Percentiles rank a stretch among this genome's conserved stretches.
Conservation (phyloP, 2,113 vertebrate genomes). For the Spheniscus mendiculus region DNA sequence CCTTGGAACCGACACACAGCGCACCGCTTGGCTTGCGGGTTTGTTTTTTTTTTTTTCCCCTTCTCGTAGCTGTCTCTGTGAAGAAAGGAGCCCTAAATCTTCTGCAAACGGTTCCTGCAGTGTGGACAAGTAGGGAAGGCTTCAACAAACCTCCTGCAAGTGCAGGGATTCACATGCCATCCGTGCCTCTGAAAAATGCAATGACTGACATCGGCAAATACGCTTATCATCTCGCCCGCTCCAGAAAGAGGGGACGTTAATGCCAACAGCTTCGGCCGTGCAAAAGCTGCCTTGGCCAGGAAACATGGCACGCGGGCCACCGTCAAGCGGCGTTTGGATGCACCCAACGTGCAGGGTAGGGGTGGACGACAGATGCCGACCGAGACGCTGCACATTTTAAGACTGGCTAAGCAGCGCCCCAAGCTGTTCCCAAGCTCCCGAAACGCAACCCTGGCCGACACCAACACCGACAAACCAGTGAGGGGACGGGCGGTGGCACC, state of each 20-base stretch:
- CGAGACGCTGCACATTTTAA: not conserved
- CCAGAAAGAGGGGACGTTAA: not conserved
- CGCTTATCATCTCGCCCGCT: not conserved
- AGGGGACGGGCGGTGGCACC: not conserved
- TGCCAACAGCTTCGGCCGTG: not conserved
- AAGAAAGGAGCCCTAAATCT: not conserved
- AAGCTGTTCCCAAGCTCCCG: not conserved
- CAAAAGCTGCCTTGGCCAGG: not conserved
- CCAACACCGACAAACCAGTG: fast-evolving
- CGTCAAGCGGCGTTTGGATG: not conserved
- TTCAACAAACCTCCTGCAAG: not conserved
- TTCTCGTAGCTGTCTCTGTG: not conserved
- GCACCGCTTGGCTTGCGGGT: not conserved
- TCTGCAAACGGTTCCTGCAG: not conserved
- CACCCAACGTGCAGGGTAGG: too few species aligned
- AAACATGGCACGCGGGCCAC: fast-evolving
- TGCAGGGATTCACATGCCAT: not conserved
- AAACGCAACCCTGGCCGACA: too few species aligned
- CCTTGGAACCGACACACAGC: not conserved
- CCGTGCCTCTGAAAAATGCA: not conserved
- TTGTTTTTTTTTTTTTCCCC: too few species aligned
- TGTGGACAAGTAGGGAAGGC: not conserved
- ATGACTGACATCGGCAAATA: fast-evolving
- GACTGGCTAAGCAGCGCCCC: not conserved
- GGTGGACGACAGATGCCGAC: not conserved